Conservation (phyloP, 2,113 vertebrate species). For the Equus przewalskii region DNA sequence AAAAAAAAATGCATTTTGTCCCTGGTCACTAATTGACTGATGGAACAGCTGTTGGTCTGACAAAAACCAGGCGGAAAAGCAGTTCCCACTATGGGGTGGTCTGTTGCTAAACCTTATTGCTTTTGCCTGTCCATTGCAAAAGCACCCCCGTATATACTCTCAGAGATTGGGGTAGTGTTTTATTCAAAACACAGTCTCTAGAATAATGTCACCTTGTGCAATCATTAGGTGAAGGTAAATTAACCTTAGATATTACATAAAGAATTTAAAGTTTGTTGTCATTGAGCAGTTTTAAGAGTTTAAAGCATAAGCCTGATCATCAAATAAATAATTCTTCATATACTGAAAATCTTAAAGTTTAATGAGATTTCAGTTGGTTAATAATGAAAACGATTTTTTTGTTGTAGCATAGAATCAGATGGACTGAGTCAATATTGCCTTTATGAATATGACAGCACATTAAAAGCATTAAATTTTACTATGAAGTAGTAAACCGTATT, state of each 20-base stretch:
- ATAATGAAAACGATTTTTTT: conserved; percentile 83
- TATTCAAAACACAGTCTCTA: conserved; percentile 39
- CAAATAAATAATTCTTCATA: conserved; percentile 81
- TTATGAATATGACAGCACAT: conserved; percentile 74
- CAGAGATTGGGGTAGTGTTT: background rate
- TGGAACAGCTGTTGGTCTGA: conserved; percentile 67
- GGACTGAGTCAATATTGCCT: conserved; percentile 68
- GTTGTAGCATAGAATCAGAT: conserved; percentile 70
- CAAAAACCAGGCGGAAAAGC: background rate
- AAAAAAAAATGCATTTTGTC: conserved; percentile 78
- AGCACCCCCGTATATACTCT: background rate
- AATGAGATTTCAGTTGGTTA: conserved; percentile 66
- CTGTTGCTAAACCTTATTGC: conserved; percentile 57
- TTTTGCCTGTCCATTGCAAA: conserved; percentile 27
- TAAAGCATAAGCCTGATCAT: conserved; percentile 60
- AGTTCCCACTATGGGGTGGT: conserved; percentile 60
- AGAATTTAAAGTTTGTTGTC: conserved; percentile 61
- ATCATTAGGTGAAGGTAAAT: conserved; percentile 61
- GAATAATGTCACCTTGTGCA: conserved; percentile 61
- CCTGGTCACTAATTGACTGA: conserved; percentile 72
- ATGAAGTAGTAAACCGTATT: conserved; percentile 78
- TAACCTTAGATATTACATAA: conserved; percentile 57
- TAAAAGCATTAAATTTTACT: conserved; percentile 76
- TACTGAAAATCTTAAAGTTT: conserved; percentile 74
- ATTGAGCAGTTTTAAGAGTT: conserved; percentile 74